Base-by-base conservation (phyloP, 37 sponge, comb jelly and placozoan genomes). In the Petrosia ficiformis region DNA sequence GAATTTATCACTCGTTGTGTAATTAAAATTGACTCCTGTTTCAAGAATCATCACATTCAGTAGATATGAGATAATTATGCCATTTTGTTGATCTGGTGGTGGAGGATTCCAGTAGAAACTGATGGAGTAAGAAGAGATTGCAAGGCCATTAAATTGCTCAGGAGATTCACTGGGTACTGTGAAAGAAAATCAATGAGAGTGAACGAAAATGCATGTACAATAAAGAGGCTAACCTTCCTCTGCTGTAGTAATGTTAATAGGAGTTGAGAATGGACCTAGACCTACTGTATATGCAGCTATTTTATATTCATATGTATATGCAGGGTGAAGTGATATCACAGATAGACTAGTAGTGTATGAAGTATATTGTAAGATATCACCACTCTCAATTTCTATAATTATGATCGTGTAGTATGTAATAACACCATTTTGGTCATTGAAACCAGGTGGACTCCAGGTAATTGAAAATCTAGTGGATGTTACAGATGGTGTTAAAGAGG, bases 301-400 rank as follows among this genome's bases (percentile, higher is more conserved):
- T 4, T 26, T 35, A 24, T 66, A 77, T 1, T 63, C 2, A 44
- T 84, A 84, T 31, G 85, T 84, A 63, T 84, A 77, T 40, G 65
- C 41, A 28, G 85, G 85, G 33, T 84, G 85, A 21, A 83, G 84
- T 24, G 57, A 57, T 3, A 19, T 19, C 22, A 73, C 22, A 30
- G 74, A 57, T 33, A 54, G 31, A 57, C 16, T 22, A 3, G 74
- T 44, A 54, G 58, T 32, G 10, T n/a, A 33, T 8, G 59, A 48
- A 26, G 56, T 73, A 59, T 56, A 73, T 25, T 73, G 33, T 48
- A 4, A 54, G 10, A 22, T 2, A 1, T 28, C 4, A n/a, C 58
- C 6, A 8, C 26, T 71, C 24, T 71, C 72, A 24, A 71, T 21
- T 32, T 73, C 59, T n/a, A 35, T 75, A 37, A 75, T 57, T 5